Evolutionary conservation across 2,888 invertebrate species (phyloP), one percentile per base, ranked within the genome.

Genomic region (Melieria picta): DNA sequence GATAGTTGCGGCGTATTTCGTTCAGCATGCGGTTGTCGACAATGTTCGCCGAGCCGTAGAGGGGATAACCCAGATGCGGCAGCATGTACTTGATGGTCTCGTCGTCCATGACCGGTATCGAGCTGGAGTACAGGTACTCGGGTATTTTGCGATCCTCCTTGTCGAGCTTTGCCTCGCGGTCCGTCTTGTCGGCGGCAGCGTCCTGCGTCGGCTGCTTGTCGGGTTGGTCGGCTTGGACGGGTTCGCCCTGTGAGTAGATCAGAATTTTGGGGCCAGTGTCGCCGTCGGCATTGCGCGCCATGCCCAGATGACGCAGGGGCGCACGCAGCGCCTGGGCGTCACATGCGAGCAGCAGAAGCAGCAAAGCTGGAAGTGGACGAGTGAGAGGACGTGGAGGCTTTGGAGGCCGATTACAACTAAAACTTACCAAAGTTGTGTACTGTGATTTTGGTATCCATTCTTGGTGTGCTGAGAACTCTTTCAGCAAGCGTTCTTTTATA

Each of bases 111-210:
- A 84, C 76, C 45, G 84, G 82, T 30, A 82, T 80, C 7, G 79
- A 45, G 72, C 79, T 83, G 6, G 82, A 75, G 66, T 82, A 82
- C 5, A 84, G 74, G 73, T 83, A 83, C 6, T 83, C 82, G n/a
- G 83, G 84, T 9, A 84, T 72, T 47, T 82, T 83, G 50, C 81
- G 81, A 3, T 76, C 62, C 42, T 81, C 83, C n/a, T 76, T 74
- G 4, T 72, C 65, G 4, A 50, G 10, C 7, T 68, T 46, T n/a
- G 52, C 55, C 4, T 67, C 73, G 16, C 63, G 52, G 13, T 71
- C 64, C 1, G 56, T 63, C 5, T 60, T 1, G 0, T 82, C 79
- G 4, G 67, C 46, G 16, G 78, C 78, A 2, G 69, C 66, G 13
- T 80, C 80, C 46, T 79, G 76, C 6, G 76, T 74, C 7, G 67